Base-by-base conservation (phyloP, 2,113 vertebrate species). In the Gulo gulo region DNA sequence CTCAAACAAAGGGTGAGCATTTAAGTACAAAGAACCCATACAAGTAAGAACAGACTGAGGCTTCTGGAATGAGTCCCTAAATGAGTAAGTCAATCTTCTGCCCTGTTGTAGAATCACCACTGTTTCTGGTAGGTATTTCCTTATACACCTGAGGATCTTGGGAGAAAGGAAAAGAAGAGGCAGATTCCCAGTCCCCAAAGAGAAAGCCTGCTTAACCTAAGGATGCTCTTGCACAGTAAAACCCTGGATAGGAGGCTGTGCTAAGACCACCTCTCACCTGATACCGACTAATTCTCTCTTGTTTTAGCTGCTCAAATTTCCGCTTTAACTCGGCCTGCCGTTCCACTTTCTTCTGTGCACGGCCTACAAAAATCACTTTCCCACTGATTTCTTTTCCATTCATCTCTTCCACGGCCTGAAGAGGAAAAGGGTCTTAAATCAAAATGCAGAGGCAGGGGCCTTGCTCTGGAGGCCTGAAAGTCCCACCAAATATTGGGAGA, bases 291-390 rank as follows among this genome's bases (percentile, higher is more conserved):
- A 99, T 99, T 52, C 99, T 98, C 97, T 99, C 99, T 97, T 99
- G 99, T 97, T 99, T 99, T 13, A 99, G 98, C 97, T 99, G 99
- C 92, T 99, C 99, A 98, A 99, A 99, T 94, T 99, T 99, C 96
- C 99, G 98, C 97, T 99, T 99, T 95, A 99, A 99, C 98, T 99
- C 99, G 0, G 99, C 99, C 98, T 99, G 99, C 1, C 99, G 99
- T 94, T 99, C 99, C n/a, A 99, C 99, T 98, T 99, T 99, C 98
- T 99, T 99, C 98, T 99, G 99, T 79, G 99, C 99, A 45, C 99
- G 99, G 84, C 99, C 99, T 73, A 99, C 99, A 95, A 99, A 99
- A 93, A 99, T 99, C 31, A 99, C 98, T 96, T 99, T 99, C 20
- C 99, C 99, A 2, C 99, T 99, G 96, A 99, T 99, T 65, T 99